Evolutionary conservation across 2,888 invertebrate species (phyloP).

Genomic region (Sinhomidia bicolor): DNA sequence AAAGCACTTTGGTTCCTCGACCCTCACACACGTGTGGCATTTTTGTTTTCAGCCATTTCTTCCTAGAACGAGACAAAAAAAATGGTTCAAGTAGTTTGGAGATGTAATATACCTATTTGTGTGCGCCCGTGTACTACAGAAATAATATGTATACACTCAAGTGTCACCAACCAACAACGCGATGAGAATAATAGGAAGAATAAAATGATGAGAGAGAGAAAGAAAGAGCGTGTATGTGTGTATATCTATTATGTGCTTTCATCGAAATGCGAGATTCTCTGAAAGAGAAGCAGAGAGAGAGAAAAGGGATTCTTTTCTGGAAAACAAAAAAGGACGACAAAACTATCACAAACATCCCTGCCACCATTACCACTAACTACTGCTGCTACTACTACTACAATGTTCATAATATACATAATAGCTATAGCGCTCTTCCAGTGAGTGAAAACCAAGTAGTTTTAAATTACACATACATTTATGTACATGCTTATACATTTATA

Average conservation of each 20-base stretch:
- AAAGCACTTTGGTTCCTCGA: no score
- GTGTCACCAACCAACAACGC: no score
- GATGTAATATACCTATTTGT: neutral
- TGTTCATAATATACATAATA: no score
- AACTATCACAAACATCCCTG: neutral
- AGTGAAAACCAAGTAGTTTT: neutral
- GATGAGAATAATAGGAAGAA: neutral
- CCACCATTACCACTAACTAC: neutral
- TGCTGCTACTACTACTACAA: no score
- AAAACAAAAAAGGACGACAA: neutral
- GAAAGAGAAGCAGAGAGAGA: neutral
- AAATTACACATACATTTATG: neutral
- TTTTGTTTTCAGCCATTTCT: no score
- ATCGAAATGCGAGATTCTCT: constrained; percentile 23
- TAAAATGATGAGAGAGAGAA: neutral
- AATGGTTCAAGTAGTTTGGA: no score
- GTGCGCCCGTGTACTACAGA: no score
- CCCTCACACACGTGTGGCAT: no score
- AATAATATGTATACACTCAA: neutral
- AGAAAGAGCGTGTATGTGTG: neutral
- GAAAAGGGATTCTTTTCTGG: neutral
- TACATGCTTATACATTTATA: no score
- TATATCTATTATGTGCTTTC: neutral
- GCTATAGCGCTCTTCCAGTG: neutral
- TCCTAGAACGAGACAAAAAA: no score